Conservation (phyloP, 2,113 vertebrate species). For the Scartelaos histophorus region DNA sequence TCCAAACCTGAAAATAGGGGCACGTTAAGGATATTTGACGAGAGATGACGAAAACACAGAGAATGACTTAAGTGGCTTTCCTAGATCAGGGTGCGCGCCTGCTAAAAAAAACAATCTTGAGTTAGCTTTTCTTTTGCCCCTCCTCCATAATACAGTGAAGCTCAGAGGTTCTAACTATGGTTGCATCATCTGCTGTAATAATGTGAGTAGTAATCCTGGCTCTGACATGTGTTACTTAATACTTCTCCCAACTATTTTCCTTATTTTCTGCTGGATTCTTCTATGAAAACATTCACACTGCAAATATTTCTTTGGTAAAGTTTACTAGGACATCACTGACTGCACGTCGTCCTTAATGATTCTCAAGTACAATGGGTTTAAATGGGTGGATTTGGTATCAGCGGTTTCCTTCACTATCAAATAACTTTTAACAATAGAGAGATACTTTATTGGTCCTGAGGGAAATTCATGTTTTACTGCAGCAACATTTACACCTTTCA, state of each 20-base stretch:
- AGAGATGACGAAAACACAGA: neutral
- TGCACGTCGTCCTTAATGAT: no score
- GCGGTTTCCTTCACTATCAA: neutral
- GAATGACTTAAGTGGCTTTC: neutral
- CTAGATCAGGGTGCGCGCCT: neutral
- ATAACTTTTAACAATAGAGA: neutral
- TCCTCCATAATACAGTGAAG: neutral
- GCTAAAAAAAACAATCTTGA: neutral
- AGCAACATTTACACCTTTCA: no score
- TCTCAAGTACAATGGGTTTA: neutral
- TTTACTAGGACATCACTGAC: neutral
- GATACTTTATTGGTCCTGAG: no score
- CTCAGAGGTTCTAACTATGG: neutral
- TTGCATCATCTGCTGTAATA: neutral
- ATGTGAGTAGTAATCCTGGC: neutral
- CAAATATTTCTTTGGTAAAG: neutral
- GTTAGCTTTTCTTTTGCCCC: neutral
- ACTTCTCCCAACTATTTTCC: neutral
- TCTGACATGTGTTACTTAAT: neutral
- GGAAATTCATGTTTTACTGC: no score
- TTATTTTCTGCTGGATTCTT: neutral
- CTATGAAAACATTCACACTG: neutral
- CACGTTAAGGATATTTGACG: neutral
- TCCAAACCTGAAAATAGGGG: neutral
- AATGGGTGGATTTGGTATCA: constrained; percentile 4